A percentile compares a stretch with the other conserved stretches of the same genome.
Evolutionary conservation across 2,797 vertebrate species (phyloP).

Genomic region (Orestias chungarensis): DNA sequence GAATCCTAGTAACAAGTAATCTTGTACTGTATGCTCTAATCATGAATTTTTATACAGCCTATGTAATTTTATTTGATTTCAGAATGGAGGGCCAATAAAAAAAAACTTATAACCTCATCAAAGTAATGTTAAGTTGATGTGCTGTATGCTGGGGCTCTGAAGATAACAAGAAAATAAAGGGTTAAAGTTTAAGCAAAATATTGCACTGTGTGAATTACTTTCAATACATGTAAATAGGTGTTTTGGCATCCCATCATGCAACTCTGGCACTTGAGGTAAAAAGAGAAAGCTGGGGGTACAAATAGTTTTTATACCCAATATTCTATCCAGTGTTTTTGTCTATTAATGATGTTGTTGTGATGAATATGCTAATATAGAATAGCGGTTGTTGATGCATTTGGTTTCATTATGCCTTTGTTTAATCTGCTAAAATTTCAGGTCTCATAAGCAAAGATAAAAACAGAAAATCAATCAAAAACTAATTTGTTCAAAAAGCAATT

Average conservation of each 20-base stretch:
- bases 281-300: background rate
- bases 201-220: background rate
- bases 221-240: background rate
- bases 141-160: background rate
- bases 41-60: no score
- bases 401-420: background rate
- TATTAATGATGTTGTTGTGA: background rate
- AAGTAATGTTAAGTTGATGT: background rate
- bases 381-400: background rate
- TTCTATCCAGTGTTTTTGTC: background rate
- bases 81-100: background rate
- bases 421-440: background rate
- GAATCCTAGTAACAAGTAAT: background rate
- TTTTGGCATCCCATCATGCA: background rate
- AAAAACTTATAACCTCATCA: background rate
- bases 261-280: background rate
- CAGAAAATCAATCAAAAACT: background rate
- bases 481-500: background rate
- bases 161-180: background rate
- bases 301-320: background rate
- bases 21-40: background rate
- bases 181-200: background rate
- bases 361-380: background rate
- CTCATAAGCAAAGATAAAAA: background rate
- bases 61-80: no score